Percentiles rank a stretch among this genome's conserved stretches.
Conservation (phyloP, 2,113 vertebrate species). For the Caracal caracal region DNA sequence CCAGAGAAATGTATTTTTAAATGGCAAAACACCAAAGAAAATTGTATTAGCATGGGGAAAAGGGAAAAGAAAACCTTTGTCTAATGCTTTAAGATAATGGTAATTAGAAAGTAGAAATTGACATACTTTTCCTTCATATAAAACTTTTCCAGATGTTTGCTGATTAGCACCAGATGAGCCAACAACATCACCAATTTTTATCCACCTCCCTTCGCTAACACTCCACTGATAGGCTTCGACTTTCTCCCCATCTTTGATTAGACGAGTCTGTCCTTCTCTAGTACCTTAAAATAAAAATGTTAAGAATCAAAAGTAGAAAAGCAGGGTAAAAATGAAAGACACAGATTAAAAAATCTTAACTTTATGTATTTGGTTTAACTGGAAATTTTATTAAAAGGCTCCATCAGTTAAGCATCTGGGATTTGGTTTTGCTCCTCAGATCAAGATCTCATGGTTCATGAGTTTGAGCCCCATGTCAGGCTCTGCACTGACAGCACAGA, state of each 20-base stretch:
- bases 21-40: slow-evolving; percentile 11
- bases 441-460: no score
- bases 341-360: slow-evolving; percentile 21
- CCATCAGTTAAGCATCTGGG: no score
- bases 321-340: slow-evolving; percentile 32
- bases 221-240: slow-evolving; percentile 93
- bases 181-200: slow-evolving; percentile 99
- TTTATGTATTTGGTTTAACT: slow-evolving; percentile 1
- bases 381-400: neutral
- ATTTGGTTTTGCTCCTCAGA: no score
- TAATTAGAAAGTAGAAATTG: slow-evolving; percentile 51
- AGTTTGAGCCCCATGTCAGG: no score
- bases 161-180: slow-evolving; percentile 94
- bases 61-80: slow-evolving; percentile 32
- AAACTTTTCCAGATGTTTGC: slow-evolving; percentile 93
- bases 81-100: neutral
- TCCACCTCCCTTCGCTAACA: slow-evolving; percentile 90
- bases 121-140: slow-evolving; percentile 97
- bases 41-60: neutral
- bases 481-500: no score
- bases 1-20: slow-evolving; percentile 34
- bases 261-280: slow-evolving; percentile 90
- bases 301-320: slow-evolving; percentile 39
- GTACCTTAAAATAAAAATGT: slow-evolving; percentile 79
- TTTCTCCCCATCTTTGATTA: slow-evolving; percentile 88